These are phyloP conservation scores for Chaetops frenatus DNA, from an alignment of 2,113 vertebrate species.

Conservation along the genomic window DNA sequence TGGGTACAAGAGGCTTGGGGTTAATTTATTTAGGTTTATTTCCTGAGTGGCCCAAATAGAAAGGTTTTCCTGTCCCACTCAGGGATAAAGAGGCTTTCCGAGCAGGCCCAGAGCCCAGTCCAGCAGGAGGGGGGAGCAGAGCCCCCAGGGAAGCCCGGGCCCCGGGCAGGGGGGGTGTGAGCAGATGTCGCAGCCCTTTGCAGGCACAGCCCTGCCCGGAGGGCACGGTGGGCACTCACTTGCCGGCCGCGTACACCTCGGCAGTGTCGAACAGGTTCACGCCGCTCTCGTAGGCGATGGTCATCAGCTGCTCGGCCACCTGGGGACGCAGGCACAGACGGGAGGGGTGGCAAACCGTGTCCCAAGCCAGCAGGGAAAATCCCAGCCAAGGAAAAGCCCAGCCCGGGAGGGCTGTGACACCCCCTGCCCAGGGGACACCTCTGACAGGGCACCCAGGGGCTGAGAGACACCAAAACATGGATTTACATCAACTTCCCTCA, in stretches of 20 bases:
- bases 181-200: not conserved
- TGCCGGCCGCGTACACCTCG: slow-evolving; percentile 93
- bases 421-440: not conserved
- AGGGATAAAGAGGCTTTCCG: not conserved
- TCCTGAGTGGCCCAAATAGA: accelerated
- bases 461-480: accelerated
- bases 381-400: not conserved
- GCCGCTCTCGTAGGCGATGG: slow-evolving; percentile 93
- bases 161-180: no score
- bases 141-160: not conserved
- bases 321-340: slow-evolving; percentile 16
- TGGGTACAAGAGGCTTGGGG: accelerated
- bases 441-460: accelerated
- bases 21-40: not conserved
- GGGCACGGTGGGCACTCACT: slow-evolving; percentile 67
- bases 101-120: not conserved
- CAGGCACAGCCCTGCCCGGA: not conserved
- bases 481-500: not conserved
- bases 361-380: not conserved
- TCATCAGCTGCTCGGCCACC: slow-evolving; percentile 97
- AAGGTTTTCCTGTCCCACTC: not conserved
- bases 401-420: not conserved
- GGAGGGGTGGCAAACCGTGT: accelerated
- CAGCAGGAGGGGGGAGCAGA: accelerated
- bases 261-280: slow-evolving; percentile 98